Evolutionary conservation across 2,113 vertebrate genomes (phyloP).

Genomic region (Anas platyrhynchos): DNA sequence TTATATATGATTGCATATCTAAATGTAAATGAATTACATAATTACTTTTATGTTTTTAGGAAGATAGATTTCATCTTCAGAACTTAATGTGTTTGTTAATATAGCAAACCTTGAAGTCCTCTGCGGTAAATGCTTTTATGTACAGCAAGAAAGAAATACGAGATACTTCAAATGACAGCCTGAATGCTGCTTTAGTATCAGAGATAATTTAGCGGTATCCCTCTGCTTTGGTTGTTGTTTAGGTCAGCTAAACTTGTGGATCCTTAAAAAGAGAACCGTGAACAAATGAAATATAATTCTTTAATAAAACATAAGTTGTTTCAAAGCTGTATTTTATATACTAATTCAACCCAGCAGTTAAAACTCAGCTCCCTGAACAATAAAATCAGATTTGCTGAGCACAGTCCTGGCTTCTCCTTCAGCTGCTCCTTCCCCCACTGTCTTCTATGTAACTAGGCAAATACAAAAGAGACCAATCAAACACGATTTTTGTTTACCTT

Average conservation of each 20-base stretch:
- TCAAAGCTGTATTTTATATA: constrained; percentile 8
- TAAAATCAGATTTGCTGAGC: constrained; percentile 18
- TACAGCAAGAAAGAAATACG: constrained; percentile 26
- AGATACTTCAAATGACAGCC: constrained; percentile 13
- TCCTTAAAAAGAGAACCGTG: background rate
- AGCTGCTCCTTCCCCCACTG: constrained; percentile 10
- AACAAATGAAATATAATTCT: constrained; percentile 21
- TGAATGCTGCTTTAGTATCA: constrained; percentile 14
- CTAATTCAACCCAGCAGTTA: constrained; percentile 17
- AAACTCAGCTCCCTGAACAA: constrained; percentile 43
- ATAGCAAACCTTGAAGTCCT: constrained; percentile 15
- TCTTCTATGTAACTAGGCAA: background rate
- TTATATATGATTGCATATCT: constrained; percentile 1
- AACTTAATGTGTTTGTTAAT: constrained; percentile 28
- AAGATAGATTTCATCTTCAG: constrained; percentile 17
- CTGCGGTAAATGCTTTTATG: constrained; percentile 14
- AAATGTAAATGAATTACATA: constrained; percentile 52
- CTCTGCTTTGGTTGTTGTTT: constrained; percentile 26
- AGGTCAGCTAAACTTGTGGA: constrained; percentile 41
- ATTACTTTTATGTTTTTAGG: constrained; percentile 14
- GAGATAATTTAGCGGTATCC: constrained; percentile 15
- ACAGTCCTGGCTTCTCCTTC: background rate
- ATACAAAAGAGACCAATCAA: constrained; percentile 37
- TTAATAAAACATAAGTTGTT: constrained; percentile 16
- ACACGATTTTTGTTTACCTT: constrained; percentile 34